Evolutionary conservation across 1,140 invertebrate genomes (phyloP).

Genomic region (Papilio polyxenes): DNA sequence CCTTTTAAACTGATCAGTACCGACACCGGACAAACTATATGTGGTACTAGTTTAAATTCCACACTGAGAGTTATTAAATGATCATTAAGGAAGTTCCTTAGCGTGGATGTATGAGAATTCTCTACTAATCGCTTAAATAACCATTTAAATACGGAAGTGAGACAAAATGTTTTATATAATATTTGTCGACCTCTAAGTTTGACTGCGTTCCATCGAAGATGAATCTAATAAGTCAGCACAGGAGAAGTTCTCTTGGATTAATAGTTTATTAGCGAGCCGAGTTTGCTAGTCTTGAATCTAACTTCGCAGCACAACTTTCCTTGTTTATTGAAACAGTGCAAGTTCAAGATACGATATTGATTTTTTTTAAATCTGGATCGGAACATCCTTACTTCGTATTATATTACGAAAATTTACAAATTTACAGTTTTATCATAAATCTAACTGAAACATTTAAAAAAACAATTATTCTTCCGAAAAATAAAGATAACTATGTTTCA

Average conservation of each 20-base stretch:
- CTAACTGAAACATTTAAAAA: no score
- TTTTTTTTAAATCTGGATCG: background rate
- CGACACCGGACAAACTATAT: background rate
- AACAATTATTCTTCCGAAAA: no score
- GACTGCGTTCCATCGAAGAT: background rate
- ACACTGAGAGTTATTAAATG: background rate
- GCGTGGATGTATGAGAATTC: no score
- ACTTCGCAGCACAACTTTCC: background rate
- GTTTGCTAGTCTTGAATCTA: slow-evolving; percentile 3
- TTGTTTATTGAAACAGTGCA: slow-evolving; percentile 12
- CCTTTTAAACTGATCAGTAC: background rate
- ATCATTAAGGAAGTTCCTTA: background rate
- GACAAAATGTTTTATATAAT: background rate
- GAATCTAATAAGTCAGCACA: slow-evolving; percentile 16
- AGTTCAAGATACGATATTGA: no score
- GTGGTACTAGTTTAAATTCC: background rate
- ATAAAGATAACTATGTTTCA: no score
- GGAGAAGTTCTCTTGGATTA: background rate
- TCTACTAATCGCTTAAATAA: no score
- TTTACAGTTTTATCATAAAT: no score
- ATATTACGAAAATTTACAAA: no score
- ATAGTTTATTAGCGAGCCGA: slow-evolving; percentile 13
- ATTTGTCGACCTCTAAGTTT: background rate
- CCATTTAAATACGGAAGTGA: no score
- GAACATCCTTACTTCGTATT: background rate